Conservation (phyloP, 2,797 vertebrate species). For the Sebastes paucispinis region DNA sequence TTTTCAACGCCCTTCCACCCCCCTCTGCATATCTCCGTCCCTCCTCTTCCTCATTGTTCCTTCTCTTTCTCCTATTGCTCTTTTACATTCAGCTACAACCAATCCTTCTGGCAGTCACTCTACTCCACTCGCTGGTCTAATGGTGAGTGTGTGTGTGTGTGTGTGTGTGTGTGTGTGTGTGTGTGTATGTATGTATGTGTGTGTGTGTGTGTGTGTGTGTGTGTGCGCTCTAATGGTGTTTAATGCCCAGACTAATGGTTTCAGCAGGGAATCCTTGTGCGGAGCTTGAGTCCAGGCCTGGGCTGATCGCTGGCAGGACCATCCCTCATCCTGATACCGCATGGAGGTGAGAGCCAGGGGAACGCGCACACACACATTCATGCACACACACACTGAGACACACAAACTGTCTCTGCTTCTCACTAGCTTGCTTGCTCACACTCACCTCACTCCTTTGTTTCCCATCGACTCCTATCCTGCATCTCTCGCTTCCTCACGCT, state of each 20-base stretch:
- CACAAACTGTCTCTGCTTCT: slow-evolving; percentile 39
- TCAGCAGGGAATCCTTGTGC: slow-evolving; percentile 98
- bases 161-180: slow-evolving; percentile 31
- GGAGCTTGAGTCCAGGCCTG: slow-evolving; percentile 93
- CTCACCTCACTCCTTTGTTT: slow-evolving; percentile 48
- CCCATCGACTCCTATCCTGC: slow-evolving; percentile 15
- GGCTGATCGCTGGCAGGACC: slow-evolving; percentile 96
- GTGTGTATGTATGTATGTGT: slow-evolving; percentile 37
- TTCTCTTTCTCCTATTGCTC: slow-evolving; percentile 32
- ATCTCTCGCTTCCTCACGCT: slow-evolving; percentile 5
- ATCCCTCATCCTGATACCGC: slow-evolving; percentile 93
- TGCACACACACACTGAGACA: slow-evolving; percentile 21
- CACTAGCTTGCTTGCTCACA: slow-evolving; percentile 45
- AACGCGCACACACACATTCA: slow-evolving; percentile 47
- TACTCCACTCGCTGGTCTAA: slow-evolving; percentile 74
- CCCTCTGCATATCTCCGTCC: slow-evolving; percentile 19
- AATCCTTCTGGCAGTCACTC: slow-evolving; percentile 88
- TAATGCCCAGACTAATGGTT: slow-evolving; percentile 98
- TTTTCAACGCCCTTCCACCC: slow-evolving; percentile 28
- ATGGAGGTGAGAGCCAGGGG: slow-evolving; percentile 76
- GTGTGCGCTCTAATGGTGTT: slow-evolving; percentile 91
- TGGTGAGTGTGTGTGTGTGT: slow-evolving; percentile 22
- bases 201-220: slow-evolving; percentile 22
- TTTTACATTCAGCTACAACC: slow-evolving; percentile 78
- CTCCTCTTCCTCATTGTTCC: slow-evolving; percentile 30